Evolutionary conservation across 2,888 invertebrate species (phyloP).

Genomic region (Tribolium freemani): DNA sequence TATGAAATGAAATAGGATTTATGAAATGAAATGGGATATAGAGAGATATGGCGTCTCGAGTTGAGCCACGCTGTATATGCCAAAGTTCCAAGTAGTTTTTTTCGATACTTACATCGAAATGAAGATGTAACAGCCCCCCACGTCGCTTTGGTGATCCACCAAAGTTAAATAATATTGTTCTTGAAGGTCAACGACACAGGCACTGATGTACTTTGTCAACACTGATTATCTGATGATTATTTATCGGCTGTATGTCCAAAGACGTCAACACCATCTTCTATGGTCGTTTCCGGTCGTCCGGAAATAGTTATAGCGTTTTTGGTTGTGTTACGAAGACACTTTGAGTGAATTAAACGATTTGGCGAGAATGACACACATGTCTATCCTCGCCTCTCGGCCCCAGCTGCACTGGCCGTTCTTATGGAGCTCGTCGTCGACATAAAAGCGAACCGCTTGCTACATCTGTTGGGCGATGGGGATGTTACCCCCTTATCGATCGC

Average conservation of each 20-base stretch:
- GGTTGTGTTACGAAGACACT: background rate
- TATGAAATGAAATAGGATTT: no score
- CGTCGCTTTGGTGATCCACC: background rate
- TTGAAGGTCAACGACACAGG: conserved; percentile 25
- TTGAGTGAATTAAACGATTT: background rate
- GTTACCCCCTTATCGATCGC: conserved; percentile 57
- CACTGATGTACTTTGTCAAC: conserved; percentile 11
- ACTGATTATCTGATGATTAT: background rate
- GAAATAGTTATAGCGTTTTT: background rate
- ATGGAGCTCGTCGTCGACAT: conserved; percentile 3
- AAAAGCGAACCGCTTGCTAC: conserved; percentile 23
- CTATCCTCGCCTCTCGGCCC: conserved; percentile 7
- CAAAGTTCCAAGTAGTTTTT: background rate
- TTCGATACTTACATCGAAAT: conserved; percentile 5
- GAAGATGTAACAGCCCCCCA: background rate
- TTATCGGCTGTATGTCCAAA: no score
- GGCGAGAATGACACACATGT: conserved; percentile 16
- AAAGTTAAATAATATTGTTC: conserved; percentile 2
- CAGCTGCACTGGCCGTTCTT: conserved; percentile 18
- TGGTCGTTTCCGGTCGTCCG: background rate
- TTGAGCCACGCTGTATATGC: no score
- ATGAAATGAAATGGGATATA: no score
- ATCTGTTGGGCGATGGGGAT: conserved; percentile 61
- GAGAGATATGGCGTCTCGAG: no score
- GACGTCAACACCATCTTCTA: background rate